Percentiles rank a stretch among this genome's conserved stretches.
These are phyloP conservation scores for Lissocephala sabroskyi DNA, from an alignment of 2,888 invertebrate genomes.

Conservation along the genomic window DNA sequence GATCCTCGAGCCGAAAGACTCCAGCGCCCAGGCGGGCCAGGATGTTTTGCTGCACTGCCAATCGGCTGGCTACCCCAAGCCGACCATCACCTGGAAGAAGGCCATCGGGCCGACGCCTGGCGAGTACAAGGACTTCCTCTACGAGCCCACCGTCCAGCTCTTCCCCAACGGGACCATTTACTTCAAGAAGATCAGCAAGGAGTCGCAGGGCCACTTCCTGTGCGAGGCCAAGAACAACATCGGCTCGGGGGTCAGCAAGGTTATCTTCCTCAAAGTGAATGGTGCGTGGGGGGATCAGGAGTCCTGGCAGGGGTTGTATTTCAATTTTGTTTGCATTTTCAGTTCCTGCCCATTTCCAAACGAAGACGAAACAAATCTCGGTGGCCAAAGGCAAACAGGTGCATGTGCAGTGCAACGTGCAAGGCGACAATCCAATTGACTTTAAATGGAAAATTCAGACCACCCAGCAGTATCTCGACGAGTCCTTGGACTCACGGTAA, in stretches of 20 bases:
- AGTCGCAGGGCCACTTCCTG: conserved; percentile 91
- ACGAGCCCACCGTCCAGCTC: conserved; percentile 83
- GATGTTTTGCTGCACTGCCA: conserved; percentile 90
- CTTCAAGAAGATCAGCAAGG: conserved; percentile 87
- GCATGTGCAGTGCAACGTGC: conserved; percentile 87
- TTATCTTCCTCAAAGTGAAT: conserved; percentile 90
- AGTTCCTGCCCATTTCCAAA: conserved; percentile 88
- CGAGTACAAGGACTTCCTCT: conserved; percentile 87
- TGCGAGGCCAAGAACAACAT: conserved; percentile 96
- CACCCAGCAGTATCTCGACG: conserved; percentile 82
- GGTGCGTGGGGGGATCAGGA: too few relatives aligned
- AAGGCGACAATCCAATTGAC: conserved; percentile 90
- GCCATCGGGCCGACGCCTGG: conserved; percentile 86
- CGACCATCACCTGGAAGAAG: conserved; percentile 90
- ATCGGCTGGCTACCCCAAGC: conserved; percentile 93
- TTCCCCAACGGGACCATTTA: conserved; percentile 88
- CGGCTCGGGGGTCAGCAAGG: conserved; percentile 92
- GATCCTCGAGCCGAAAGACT: conserved; percentile 87
- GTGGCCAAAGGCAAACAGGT: conserved; percentile 88
- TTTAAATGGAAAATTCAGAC: conserved; percentile 83
- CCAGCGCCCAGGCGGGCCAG: conserved; percentile 87
- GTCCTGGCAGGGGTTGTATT: too few relatives aligned
- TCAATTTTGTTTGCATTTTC: neutral
- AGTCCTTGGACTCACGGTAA: conserved; percentile 81
- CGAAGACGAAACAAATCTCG: conserved; percentile 86